These are phyloP conservation scores for Xestia xanthographa DNA, from an alignment of 2,888 invertebrate species.

Conservation along the genomic window DNA sequence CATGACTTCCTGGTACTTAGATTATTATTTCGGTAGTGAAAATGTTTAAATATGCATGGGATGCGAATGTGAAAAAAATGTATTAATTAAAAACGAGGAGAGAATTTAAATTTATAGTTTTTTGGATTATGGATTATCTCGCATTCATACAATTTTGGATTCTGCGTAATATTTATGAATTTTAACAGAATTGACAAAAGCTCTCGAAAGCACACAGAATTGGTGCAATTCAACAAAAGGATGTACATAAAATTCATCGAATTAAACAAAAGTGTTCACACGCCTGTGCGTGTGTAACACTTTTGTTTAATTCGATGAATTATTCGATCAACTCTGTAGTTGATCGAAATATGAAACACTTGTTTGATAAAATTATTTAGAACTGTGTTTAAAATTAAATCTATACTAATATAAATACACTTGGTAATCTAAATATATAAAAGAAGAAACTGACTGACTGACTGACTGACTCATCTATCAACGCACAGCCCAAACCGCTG, in stretches of 20 bases:
- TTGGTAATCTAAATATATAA: too few species aligned
- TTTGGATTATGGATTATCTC: background rate
- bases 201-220: background rate
- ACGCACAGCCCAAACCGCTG: too few species aligned
- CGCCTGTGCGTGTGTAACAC: too few species aligned
- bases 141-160: background rate
- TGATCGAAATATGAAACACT: background rate
- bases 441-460: too few species aligned
- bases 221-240: background rate
- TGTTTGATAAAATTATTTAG: background rate
- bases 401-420: too few species aligned
- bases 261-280: background rate
- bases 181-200: background rate
- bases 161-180: background rate
- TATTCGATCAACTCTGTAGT: too few species aligned
- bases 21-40: slow-evolving; percentile 5
- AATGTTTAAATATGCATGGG: slow-evolving; percentile 12
- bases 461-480: too few species aligned
- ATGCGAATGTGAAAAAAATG: background rate
- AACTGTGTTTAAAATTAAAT: background rate
- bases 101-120: slow-evolving; percentile 12
- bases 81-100: slow-evolving; percentile 3
- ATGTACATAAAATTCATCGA: background rate
- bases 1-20: slow-evolving; percentile 29
- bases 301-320: too few species aligned